Evolutionary conservation across 2,797 vertebrate species (phyloP), one percentile per base, ranked within the genome.

Genomic region (Sebastes hubbsi): DNA sequence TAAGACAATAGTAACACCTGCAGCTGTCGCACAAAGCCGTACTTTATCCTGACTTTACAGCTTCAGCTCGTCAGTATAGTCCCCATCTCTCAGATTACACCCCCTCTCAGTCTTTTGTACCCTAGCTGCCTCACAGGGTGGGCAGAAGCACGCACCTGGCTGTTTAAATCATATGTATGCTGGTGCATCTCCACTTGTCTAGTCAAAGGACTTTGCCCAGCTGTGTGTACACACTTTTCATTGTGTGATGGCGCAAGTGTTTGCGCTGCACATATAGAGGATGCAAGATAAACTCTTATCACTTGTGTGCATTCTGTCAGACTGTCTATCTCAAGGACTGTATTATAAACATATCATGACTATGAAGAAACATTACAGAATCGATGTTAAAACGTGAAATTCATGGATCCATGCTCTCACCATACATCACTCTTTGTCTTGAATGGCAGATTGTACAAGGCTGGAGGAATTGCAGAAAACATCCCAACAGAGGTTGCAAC

Each of bases 1-100:
- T 24, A 56, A 83, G 74, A 94, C 89, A 95, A 93, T 90, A 72
- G 70, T 55, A 86, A 86, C 94, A 95, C 92, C 77, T 84, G 92
- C 83, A 64, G 80, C 77, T 69, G 18, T 74, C 4, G 5, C 49
- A 81, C 73, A 85, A 80, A 88, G 77, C 78, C 75, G 29, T 83
- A 67, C 77, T 93, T 64, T 25, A 63, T 1, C n/a, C 61, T 24
- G 12, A 64, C 62, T 25, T 93, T 86, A 85, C 52, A 77, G 67
- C 66, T 72, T 68, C 65, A 72, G 60, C 46, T 75, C 9, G 7
- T 80, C 84, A 77, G 14, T 25, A 30, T 46, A 32, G 27, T 71
- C 25, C 22, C 27, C 12, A 36, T 70, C 63, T 65, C 60, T 8
- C 68, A 80, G 42, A 80, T 75, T 68, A 80, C 55, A 73, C 49